A percentile compares a stretch with the other conserved stretches of the same genome.
Evolutionary conservation across 2,113 vertebrate species (phyloP).

Genomic region (Phainopepla nitens): DNA sequence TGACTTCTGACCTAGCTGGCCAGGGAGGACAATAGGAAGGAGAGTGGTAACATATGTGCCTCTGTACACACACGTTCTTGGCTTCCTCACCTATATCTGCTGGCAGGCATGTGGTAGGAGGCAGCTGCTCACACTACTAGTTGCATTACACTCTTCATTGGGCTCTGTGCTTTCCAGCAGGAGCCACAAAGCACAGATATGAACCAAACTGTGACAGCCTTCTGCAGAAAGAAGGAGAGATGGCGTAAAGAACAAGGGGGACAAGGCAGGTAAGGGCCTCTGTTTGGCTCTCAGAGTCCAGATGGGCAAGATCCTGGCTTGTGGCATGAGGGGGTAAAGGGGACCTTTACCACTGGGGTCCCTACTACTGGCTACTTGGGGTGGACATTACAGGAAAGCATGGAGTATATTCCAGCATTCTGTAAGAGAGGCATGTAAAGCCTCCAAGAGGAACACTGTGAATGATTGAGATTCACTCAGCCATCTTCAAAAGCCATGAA

Average conservation of each 20-base stretch:
- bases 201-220: not conserved
- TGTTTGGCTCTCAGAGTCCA: not conserved
- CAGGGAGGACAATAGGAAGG: not conserved
- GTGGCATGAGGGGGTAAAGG: not conserved
- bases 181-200: not conserved
- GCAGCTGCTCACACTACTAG: slow-evolving; percentile 15
- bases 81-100: not conserved
- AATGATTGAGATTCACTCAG: not conserved
- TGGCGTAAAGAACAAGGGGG: not conserved
- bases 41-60: slow-evolving; percentile 29
- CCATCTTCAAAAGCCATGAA: not conserved
- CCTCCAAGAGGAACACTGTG: rapidly evolving
- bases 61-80: not conserved
- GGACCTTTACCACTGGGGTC: not conserved
- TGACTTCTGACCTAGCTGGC: slow-evolving; percentile 25
- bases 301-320: not conserved
- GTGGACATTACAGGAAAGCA: not conserved
- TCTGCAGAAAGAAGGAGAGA: not conserved
- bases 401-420: not conserved
- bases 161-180: slow-evolving; percentile 6
- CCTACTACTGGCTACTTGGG: not conserved
- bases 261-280: not conserved
- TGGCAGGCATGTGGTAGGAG: not conserved
- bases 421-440: not conserved
- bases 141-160: slow-evolving; percentile 8